Base-by-base conservation (phyloP, 2,113 vertebrate genomes). In the Syngnathus typhle region DNA sequence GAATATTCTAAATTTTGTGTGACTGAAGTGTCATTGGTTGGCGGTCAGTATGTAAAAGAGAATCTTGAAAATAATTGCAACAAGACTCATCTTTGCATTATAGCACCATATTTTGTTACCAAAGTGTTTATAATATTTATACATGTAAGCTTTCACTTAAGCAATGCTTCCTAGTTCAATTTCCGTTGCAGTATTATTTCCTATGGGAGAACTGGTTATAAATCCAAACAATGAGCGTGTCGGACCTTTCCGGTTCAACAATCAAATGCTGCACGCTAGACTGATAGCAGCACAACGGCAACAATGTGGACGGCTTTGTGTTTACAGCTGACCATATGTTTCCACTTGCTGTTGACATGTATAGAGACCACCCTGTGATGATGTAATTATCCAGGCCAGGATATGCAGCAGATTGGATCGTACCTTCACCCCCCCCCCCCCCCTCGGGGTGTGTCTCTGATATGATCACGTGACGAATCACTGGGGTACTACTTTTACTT, bases 231-330 rank as follows among this genome's bases (percentile, higher is more conserved):
- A 55, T 12, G 11, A 23, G 8, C 16, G 27, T 8, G 0, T 8
- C 18, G 55, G 27, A 58, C 27, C 15, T 58, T 58, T 27, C 27
- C 12, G 52, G 21, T 55, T 23, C 52, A 55, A 15, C 55, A 36
- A 27, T 18, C 46, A 63, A 94, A 88, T 67, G 92, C 92, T 0
- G 23, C 62, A 49, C 23, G 18, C 27, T n/a, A 64, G 44, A 64
- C 63, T 37, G 63, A 51, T 37, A 49, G 38, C 60, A 43, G 60
- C 60, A 43, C 38, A 43, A 65, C 60, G 67, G 41, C 63, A 16
- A 65, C 13, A 15, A 60, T 39, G 27, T 41, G 62, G 56, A 23
- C 4, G 66, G 52, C 36, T 5, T 12, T 16, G 21, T 82, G 74
- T 83, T 83, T 71, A 79, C 38, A 59, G 58, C 58, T 61, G 55